Base-by-base conservation (phyloP, 2,888 invertebrate species). In the Ditula angustiorana region DNA sequence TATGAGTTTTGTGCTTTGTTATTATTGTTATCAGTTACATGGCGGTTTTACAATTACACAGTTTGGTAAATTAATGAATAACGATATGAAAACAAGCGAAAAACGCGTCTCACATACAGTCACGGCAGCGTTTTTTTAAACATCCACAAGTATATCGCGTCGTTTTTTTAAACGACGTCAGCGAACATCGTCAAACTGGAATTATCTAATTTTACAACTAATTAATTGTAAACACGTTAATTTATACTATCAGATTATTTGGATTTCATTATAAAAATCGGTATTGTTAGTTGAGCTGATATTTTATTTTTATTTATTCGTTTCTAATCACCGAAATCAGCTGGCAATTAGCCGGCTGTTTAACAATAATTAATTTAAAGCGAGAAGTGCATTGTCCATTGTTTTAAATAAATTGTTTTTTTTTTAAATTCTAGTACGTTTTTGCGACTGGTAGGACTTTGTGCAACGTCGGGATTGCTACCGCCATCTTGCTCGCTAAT, bases 221-320 rank as follows among this genome's bases (percentile, higher is more conserved):
- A 41, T 28, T 49, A 28, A 16, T 28, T 28, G 16, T 49, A 49
- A 49, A 49, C 26, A 49, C 49, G 24, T 16, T 49, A 23, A 10
- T 16, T 19, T 41, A 49, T 5, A 23, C 26, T 28, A 28, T 28
- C 49, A 41, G 28, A 28, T 49, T 49, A 49, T 28, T 49, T 28
- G 26, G 28, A 49, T 28, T 28, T 28, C 16, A 19, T 46, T 46
- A n/a, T 21, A 28, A 49, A 28, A 26, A 49, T 28, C n/a, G 49
- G 49, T 49, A 49, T 16, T 28, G 4, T 28, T 49, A 49, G 16
- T 49, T 49, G 49, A 49, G 49, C 49, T 26, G 16, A 10, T 28
- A 7, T 16, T 49, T 49, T 49, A n/a, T n/a, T n/a, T n/a, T n/a
- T n/a, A n/a, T n/a, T n/a, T n/a, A n/a, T n/a, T n/a, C n/a, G n/a